Conservation (phyloP, 2,797 vertebrate genomes). For the Cichlasoma orientale region DNA sequence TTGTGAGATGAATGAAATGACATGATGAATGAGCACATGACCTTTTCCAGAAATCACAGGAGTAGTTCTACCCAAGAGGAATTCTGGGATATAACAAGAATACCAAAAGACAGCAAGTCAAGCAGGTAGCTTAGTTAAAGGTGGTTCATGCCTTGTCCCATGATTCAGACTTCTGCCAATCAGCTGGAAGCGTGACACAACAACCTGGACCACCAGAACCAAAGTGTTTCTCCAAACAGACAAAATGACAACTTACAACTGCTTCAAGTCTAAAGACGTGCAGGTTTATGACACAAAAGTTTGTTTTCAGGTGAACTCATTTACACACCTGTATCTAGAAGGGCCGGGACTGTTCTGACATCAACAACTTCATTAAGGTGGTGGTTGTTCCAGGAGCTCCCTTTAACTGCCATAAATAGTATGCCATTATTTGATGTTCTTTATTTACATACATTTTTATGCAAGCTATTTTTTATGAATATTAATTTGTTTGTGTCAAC, state of each 20-base stretch:
- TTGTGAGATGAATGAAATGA: conserved; percentile 14
- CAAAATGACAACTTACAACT: background rate
- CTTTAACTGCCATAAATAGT: too few species aligned
- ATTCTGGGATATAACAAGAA: background rate
- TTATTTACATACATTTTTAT: too few species aligned
- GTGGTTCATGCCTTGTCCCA: background rate
- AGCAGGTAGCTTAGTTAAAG: background rate
- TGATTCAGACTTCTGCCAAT: background rate
- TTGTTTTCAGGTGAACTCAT: background rate
- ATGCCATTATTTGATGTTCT: too few species aligned
- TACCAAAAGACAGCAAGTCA: background rate
- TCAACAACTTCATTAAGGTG: too few species aligned
- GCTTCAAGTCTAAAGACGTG: background rate
- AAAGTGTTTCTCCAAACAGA: background rate
- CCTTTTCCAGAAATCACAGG: background rate
- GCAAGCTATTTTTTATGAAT: too few species aligned
- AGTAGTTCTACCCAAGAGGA: background rate
- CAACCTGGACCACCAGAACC: background rate
- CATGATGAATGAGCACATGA: conserved; percentile 11
- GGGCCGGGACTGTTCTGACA: too few species aligned
- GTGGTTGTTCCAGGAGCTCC: too few species aligned
- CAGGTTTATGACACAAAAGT: background rate
- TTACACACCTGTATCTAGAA: background rate
- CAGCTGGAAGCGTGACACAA: background rate
- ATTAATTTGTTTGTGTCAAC: too few species aligned